Percentiles rank a stretch among this genome's conserved stretches.
Evolutionary conservation across 2,888 invertebrate genomes (phyloP).

Genomic region (Cryptocephalus moraei): DNA sequence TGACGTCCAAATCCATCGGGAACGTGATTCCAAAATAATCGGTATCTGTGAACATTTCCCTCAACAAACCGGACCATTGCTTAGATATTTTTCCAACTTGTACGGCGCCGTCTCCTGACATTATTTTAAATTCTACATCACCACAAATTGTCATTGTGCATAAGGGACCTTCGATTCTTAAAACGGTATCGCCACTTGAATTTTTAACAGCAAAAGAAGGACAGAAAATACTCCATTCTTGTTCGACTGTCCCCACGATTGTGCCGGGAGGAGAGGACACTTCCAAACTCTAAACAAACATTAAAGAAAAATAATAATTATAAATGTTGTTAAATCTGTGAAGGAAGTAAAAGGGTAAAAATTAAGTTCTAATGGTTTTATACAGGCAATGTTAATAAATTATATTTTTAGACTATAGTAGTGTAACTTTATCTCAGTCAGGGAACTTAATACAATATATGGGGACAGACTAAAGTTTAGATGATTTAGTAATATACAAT

Average conservation of each 20-base stretch:
- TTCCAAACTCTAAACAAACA: constrained; percentile 53
- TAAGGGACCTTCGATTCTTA: constrained; percentile 71
- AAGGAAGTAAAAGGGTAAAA: too few species aligned
- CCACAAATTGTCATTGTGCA: constrained; percentile 73
- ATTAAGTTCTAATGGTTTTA: too few species aligned
- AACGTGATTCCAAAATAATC: constrained; percentile 88
- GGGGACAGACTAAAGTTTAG: too few species aligned
- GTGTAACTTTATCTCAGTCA: too few species aligned
- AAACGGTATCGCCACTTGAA: constrained; percentile 60
- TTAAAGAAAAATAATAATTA: too few species aligned
- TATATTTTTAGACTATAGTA: too few species aligned
- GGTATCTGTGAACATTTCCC: constrained; percentile 76
- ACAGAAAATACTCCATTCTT: constrained; percentile 65
- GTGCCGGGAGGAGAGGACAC: constrained; percentile 66
- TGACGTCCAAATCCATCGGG: constrained; percentile 79
- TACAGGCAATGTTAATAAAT: too few species aligned
- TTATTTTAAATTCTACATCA: constrained; percentile 73
- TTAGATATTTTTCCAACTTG: constrained; percentile 83
- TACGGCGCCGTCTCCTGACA: constrained; percentile 63
- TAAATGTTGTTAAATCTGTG: too few species aligned
- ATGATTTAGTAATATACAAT: too few species aligned
- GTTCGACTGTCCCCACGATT: constrained; percentile 60
- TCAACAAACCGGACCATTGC: constrained; percentile 75
- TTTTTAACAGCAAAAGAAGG: constrained; percentile 68
- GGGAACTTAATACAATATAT: too few species aligned